A percentile compares a stretch with the other conserved stretches of the same genome.
These are phyloP conservation scores for Penaeus japonicus DNA, from an alignment of 1,140 invertebrate genomes.

Conservation along the genomic window DNA sequence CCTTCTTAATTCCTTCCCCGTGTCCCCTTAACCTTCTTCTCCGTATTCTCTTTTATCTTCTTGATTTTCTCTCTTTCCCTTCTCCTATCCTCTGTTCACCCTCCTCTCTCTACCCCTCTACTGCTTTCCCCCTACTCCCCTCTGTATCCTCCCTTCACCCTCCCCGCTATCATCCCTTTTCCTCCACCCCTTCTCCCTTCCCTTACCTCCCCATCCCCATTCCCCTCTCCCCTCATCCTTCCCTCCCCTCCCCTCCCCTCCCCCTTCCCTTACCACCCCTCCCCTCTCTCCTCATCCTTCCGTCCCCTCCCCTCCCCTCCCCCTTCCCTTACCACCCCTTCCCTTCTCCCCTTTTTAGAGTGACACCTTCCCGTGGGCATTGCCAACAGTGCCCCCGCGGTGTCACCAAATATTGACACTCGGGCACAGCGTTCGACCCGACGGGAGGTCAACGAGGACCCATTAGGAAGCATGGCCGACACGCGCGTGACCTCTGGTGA, in stretches of 20 bases:
- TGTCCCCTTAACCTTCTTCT: neutral
- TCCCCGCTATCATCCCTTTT: neutral
- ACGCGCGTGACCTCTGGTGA: too few relatives aligned
- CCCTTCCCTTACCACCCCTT: neutral
- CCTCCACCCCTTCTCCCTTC: neutral
- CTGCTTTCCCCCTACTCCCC: too few relatives aligned
- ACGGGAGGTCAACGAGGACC: too few relatives aligned
- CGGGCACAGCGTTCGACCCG: too few relatives aligned
- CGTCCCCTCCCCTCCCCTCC: neutral
- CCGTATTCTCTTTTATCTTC: neutral
- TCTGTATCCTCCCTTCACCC: neutral
- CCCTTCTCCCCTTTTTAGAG: neutral
- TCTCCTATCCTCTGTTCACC: neutral
- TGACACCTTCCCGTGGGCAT: too few relatives aligned
- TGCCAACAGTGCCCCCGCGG: too few relatives aligned
- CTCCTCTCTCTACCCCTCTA: neutral
- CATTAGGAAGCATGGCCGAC: too few relatives aligned
- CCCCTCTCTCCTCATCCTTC: neutral
- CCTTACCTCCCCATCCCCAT: neutral
- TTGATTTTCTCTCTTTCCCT: neutral
- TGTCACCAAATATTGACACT: too few relatives aligned
- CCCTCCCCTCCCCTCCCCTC: neutral
- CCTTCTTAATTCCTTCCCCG: neutral
- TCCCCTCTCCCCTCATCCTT: neutral
- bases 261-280: neutral